Evolutionary conservation across 2,888 invertebrate species (phyloP).

Genomic region (Lycocerus yunnanus): DNA sequence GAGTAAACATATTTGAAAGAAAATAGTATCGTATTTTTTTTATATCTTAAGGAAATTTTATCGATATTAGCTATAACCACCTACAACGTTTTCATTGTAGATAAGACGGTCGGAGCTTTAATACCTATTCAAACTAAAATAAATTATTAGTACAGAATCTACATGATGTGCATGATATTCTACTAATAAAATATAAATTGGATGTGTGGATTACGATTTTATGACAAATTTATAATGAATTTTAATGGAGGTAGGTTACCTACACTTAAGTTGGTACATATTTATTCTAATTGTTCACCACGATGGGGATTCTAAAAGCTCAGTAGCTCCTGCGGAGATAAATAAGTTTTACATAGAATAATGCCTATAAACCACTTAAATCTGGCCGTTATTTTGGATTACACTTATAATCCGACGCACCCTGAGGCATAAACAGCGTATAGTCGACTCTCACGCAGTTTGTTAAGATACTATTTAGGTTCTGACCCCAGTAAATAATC

Average conservation of each 20-base stretch:
- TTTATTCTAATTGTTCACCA: slow-evolving; percentile 16
- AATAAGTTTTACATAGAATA: slow-evolving; percentile 27
- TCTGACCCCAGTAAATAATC: not conserved
- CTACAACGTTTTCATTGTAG: no score
- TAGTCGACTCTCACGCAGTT: slow-evolving; percentile 4
- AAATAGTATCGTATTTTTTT: no score
- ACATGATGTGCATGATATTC: not conserved
- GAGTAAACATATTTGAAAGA: no score
- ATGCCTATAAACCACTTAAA: slow-evolving; percentile 27
- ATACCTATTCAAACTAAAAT: not conserved
- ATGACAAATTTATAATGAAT: not conserved
- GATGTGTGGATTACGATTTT: not conserved
- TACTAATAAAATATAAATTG: not conserved
- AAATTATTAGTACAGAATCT: not conserved
- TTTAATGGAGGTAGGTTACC: not conserved
- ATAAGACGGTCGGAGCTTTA: not conserved
- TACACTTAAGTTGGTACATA: slow-evolving; percentile 11
- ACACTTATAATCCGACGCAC: slow-evolving; percentile 26
- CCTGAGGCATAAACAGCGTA: slow-evolving; percentile 19
- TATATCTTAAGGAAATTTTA: no score
- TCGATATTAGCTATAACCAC: no score
- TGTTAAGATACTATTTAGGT: not conserved
- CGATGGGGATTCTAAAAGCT: slow-evolving; percentile 15
- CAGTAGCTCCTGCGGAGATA: slow-evolving; percentile 16
- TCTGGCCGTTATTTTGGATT: slow-evolving; percentile 28